Percentiles rank a stretch among this genome's conserved stretches.
phyloP scores from a whole-genome alignment of 2,888 invertebrate genomes.

The Scrobipalpa costella region DNA sequence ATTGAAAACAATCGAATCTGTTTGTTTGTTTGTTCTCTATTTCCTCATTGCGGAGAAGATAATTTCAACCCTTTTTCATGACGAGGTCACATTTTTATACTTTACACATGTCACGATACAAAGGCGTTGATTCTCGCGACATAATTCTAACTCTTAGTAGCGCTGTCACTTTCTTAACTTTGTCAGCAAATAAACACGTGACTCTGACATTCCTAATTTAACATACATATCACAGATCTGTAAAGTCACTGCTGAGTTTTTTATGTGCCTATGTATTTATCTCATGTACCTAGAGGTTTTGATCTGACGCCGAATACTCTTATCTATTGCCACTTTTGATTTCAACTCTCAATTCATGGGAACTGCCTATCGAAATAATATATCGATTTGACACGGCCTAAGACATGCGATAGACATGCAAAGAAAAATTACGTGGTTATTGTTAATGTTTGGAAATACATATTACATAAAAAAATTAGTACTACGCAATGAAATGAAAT shows the following conservation, averaged over 20 bases:
- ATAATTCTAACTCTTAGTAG: too few species aligned
- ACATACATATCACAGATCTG: too few species aligned
- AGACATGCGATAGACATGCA: slow-evolving; percentile 15
- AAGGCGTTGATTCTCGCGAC: too few species aligned
- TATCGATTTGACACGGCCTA: slow-evolving; percentile 14
- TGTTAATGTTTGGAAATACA: slow-evolving; percentile 14
- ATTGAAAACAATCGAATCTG: slow-evolving; percentile 55
- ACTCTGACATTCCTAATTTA: too few species aligned
- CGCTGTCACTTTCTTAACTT: too few species aligned
- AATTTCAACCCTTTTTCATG: too few species aligned
- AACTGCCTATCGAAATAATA: slow-evolving; percentile 11
- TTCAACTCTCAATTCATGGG: slow-evolving; percentile 16
- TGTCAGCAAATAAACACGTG: too few species aligned
- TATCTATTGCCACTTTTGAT: slow-evolving; percentile 9
- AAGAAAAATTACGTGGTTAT: slow-evolving; percentile 8
- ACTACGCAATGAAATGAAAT: not conserved
- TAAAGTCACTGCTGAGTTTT: too few species aligned
- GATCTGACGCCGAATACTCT: too few species aligned
- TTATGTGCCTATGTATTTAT: too few species aligned
- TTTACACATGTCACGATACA: too few species aligned
- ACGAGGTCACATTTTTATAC: too few species aligned
- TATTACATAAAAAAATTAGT: slow-evolving; percentile 10
- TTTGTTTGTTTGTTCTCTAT: slow-evolving; percentile 27
- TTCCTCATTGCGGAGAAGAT: not conserved
- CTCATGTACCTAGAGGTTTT: not conserved